Evolutionary conservation across 2,113 vertebrate species (phyloP), one percentile per base, ranked within the genome.

Genomic region (Megaleporinus macrocephalus): DNA sequence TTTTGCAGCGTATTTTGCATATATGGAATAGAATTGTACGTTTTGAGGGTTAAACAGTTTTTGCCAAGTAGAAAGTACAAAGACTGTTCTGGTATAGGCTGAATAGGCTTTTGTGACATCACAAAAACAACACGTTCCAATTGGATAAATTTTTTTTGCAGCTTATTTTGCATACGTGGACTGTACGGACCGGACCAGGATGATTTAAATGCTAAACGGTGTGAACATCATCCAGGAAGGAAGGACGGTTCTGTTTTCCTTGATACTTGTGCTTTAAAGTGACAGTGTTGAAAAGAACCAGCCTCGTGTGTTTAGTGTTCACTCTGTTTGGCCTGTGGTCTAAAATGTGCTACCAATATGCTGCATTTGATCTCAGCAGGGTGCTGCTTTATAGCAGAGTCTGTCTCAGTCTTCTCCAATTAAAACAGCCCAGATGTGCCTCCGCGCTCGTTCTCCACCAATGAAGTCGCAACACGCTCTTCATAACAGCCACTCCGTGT

Each of bases 401-500:
- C 90, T 88, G 93, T 92, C 89, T 90, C 87, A 88, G 85, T 87
- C 88, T 87, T 74, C 47, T 81, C 87, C 87, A 90, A 93, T 92
- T 91, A 92, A 91, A 91, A 88, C 47, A 77, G 72, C 81, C 92
- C 93, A 95, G 92, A 95, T 95, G 94, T 93, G 87, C 86, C 87
- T 90, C 87, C 85, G 73, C 79, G 84, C 85, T 89, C 82, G 83
- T 83, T 88, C 82, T 88, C 86, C 79, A 63, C 53, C 83, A 73
- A 63, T 85, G 85, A 88, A 84, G 87, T 86, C 81, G 78, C 79
- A 71, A 83, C 85, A 81, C 75, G 63, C 55, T 9, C 80, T 81
- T 83, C 51, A 78, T 63, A 84, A 80, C 82, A 84, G 80, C 72
- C 73, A 41, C 51, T 75, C 79, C 49, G 30, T 33, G 51, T 73